A percentile compares a stretch with the other conserved stretches of the same genome.
These are phyloP conservation scores for Nyctalus aviator DNA, from an alignment of 2,797 vertebrate genomes.

Conservation along the genomic window DNA sequence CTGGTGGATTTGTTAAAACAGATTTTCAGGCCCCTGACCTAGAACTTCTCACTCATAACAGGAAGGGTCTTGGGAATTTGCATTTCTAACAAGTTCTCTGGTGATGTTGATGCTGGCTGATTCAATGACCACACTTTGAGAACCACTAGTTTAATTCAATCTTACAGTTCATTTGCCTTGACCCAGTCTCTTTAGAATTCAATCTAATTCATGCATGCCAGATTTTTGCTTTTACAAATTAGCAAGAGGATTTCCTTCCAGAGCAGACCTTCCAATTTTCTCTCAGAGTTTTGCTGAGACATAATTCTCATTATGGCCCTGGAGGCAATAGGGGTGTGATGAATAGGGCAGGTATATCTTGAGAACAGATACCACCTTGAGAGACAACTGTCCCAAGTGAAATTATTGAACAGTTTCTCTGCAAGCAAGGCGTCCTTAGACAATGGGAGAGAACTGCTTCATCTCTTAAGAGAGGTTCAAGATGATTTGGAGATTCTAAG, in stretches of 20 bases:
- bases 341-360: neutral
- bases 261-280: neutral
- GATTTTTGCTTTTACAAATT: neutral
- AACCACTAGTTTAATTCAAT: neutral
- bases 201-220: neutral
- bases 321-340: neutral
- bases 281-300: neutral
- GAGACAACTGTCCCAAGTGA: neutral
- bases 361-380: neutral
- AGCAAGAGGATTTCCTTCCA: neutral
- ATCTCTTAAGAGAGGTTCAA: neutral
- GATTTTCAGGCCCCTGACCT: neutral
- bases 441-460: neutral
- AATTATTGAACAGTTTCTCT: neutral
- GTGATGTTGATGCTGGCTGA: neutral
- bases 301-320: neutral
- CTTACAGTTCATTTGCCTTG: neutral
- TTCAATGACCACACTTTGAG: slow-evolving; percentile 2
- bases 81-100: neutral
- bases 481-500: neutral
- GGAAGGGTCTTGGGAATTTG: neutral
- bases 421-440: neutral
- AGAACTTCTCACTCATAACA: neutral
- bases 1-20: slow-evolving; percentile 18
- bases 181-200: neutral